Base-by-base conservation (phyloP, 2,888 invertebrate species). In the Apodemia zela region DNA sequence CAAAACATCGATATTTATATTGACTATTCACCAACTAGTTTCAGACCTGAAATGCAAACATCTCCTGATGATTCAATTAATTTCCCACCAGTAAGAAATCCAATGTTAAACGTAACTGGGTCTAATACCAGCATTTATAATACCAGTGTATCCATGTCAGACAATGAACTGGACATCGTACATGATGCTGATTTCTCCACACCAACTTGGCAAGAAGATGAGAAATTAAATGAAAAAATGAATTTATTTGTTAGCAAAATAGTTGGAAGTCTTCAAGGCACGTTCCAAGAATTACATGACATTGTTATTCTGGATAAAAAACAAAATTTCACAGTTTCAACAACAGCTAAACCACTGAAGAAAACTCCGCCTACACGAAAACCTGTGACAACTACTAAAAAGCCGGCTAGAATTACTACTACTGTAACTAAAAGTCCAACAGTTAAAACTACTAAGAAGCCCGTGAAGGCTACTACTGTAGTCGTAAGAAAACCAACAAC, bases 41-140 rank as follows among this genome's bases (percentile, higher is more conserved):
- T 76, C 8, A 88, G 81, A 68, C 83, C 84, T 29, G 95, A 95
- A 71, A 87, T 93, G 8, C 94, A 94, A 68, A 95, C 95, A 0
- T 93, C 94, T 0, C 93, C 94, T 0, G 95, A 96, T 73, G 95
- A 96, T 67, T 84, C 94, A 25, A 94, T 94, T 45, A 96, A 96
- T 73, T 97, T 97, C 87, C 97, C 97, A 17, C 97, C 97, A 0
- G 97, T 97, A 0, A 93, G 97, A 59, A 96, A 97, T 80, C 97
- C 97, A 0, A 95, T 96, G 85, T 85, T 96, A 0, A 97, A 97
- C 68, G 94, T 94, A 72, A 95, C 95, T 0, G 90, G 93, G 0
- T 90, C 93, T 0, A 89, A 92, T 29, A 82, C 92, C 10, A 87
- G 85, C 0, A 71, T 88, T 0, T 93, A 79, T 61, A 93, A 93